Evolutionary conservation across 2,113 vertebrate species (phyloP).

Genomic region (Prochilodus magdalenae): DNA sequence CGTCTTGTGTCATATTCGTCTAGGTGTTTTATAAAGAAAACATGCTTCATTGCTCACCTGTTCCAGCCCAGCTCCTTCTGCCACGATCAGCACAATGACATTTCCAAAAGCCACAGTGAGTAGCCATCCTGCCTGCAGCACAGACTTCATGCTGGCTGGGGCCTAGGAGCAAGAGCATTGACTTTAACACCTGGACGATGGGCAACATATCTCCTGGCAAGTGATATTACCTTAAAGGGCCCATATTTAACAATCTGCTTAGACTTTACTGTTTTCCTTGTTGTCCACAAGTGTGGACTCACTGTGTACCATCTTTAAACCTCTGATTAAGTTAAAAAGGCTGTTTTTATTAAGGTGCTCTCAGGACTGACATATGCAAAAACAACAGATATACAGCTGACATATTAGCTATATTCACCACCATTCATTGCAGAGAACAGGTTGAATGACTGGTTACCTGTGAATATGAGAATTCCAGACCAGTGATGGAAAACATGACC

Average conservation of each 20-base stretch:
- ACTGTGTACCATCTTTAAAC: no score
- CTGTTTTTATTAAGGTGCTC: no score
- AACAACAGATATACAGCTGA: no score
- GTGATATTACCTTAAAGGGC: neutral
- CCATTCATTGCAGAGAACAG: neutral
- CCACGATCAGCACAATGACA: conserved; percentile 91
- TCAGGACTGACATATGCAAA: no score
- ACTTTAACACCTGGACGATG: neutral
- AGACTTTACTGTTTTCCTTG: no score
- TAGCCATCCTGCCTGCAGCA: conserved; percentile 95
- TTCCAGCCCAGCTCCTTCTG: conserved; percentile 87
- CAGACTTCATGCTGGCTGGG: conserved; percentile 95
- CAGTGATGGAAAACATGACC: conserved; percentile 97
- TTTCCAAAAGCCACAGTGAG: conserved; percentile 95
- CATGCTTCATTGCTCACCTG: conserved; percentile 81
- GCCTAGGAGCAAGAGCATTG: conserved; percentile 74
- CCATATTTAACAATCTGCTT: no score
- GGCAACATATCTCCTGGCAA: neutral
- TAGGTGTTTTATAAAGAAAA: neutral
- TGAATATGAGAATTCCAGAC: conserved; percentile 97
- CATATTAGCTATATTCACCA: no score
- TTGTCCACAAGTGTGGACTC: no score
- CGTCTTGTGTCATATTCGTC: neutral
- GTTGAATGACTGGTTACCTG: conserved; percentile 78
- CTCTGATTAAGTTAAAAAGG: no score